Percentiles rank a stretch among this genome's conserved stretches.
phyloP scores from a whole-genome alignment of 2,797 vertebrate species.

The Clarias fuscus region DNA sequence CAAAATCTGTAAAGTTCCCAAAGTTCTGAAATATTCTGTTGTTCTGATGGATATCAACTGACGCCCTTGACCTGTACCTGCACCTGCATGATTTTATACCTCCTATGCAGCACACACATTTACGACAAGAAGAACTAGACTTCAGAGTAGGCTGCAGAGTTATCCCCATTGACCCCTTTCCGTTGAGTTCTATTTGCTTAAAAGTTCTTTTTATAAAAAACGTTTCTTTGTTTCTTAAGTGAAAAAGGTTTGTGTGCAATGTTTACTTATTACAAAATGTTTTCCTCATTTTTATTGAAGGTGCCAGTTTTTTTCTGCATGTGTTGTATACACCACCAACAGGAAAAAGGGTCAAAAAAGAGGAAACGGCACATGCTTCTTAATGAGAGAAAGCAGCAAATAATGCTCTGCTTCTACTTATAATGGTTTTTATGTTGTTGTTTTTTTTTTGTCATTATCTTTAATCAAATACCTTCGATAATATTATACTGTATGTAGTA shows the following conservation, averaged over 20 bases:
- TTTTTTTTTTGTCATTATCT: background rate
- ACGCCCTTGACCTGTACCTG: background rate
- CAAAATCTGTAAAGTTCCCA: background rate
- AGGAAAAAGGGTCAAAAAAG: background rate
- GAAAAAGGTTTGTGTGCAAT: background rate
- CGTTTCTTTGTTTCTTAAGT: background rate
- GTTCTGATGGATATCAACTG: background rate
- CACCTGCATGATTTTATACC: background rate
- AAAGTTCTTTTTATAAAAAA: background rate
- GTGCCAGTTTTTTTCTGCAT: background rate
- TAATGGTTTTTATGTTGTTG: background rate
- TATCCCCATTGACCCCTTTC: background rate
- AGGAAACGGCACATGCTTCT: constrained; percentile 25
- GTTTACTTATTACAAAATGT: background rate
- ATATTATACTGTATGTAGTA: background rate
- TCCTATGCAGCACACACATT: background rate
- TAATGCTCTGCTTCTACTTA: background rate
- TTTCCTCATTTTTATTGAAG: background rate
- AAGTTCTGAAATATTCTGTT: background rate
- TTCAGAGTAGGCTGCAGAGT: background rate
- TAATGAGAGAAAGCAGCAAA: constrained; percentile 56
- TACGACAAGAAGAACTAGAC: background rate
- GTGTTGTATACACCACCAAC: background rate
- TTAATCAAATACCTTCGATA: background rate
- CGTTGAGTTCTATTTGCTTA: background rate